Evolutionary conservation across 2,888 invertebrate species (phyloP), one percentile per base, ranked within the genome.

Genomic region (Diabrotica balteata): DNA sequence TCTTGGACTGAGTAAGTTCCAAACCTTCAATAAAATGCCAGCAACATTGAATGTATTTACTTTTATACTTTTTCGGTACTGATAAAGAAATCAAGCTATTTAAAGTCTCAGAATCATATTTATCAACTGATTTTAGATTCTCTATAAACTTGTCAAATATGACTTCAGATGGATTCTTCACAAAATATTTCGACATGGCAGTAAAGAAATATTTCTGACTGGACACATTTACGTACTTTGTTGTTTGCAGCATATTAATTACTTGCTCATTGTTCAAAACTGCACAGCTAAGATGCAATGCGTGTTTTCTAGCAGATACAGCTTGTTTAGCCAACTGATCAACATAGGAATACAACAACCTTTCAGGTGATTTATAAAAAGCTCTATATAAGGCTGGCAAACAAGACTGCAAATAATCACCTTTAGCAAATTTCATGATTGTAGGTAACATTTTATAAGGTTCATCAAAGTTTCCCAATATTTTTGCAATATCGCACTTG

Each of bases 231-330:
- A 7, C 66, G 9, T 69, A 63, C 50, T 59, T 67, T 10, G 53
- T 59, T 11, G 46, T 54, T 51, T 59, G 58, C 6, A 73, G 55
- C 17, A 71, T 17, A 22, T 64, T 59, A n/a, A 68, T 7, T 22
- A 69, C 66, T 9, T 68, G 64, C 8, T 73, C 64, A 42, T 63
- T 61, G 10, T 75, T 46, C 8, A 72, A 50, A 9, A 74, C 51
- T 42, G 67, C 67, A 52, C 75, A 76, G 7, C 71, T 72, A 32
- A 77, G 52, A 57, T 63, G 74, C 8, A 73, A 45, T 7, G 75
- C 73, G 46, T 77, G 77, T 67, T 77, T 77, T 66, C 74, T 67
- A 0, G 68, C 71, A 4, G 77, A 77, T 7, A 76, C 69, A 1
- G 76, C 75, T 54, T 63, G 63, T 44, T 68, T 69, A 42, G 66